Conservation (phyloP, 64 coral and sea anemone genomes). For the Pachyseris speciosa region DNA sequence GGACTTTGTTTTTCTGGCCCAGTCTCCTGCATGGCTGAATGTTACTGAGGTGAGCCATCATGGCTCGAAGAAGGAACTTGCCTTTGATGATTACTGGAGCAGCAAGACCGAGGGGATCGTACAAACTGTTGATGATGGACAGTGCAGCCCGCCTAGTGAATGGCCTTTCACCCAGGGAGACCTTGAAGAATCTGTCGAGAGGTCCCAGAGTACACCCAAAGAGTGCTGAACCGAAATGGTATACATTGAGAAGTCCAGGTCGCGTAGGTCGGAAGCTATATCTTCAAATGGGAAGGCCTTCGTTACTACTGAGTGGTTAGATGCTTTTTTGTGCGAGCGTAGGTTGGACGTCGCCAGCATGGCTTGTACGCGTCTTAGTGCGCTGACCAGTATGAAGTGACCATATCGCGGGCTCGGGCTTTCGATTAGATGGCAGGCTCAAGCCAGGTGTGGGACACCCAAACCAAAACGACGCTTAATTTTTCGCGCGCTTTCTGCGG, state of each 20-base stretch:
- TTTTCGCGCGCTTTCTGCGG: too few relatives aligned
- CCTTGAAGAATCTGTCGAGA: constrained; percentile 31
- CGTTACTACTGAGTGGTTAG: constrained; percentile 31
- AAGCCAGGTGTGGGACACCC: too few relatives aligned
- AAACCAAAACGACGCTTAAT: too few relatives aligned
- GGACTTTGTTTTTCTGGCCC: constrained; percentile 44
- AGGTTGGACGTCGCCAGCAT: constrained; percentile 69
- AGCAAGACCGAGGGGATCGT: constrained; percentile 70
- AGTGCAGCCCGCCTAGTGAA: constrained; percentile 82
- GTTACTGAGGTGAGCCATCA: neutral
- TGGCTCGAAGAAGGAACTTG: constrained; percentile 35
- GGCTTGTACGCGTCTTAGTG: constrained; percentile 8
- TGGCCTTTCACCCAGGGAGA: constrained; percentile 34
- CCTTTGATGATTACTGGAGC: constrained; percentile 64
- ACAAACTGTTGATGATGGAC: constrained; percentile 67
- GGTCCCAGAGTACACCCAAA: constrained; percentile 72
- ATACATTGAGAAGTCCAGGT: constrained; percentile 43
- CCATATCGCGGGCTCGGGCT: too few relatives aligned
- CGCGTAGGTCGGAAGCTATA: constrained; percentile 19
- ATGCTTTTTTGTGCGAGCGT: constrained; percentile 66
- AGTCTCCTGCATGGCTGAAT: constrained; percentile 10
- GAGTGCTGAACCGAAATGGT: too few relatives aligned
- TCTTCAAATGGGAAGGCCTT: constrained; percentile 48
- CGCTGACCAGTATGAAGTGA: too few relatives aligned
- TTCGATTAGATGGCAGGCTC: too few relatives aligned